A percentile compares a stretch with the other conserved stretches of the same genome.
phyloP scores from a whole-genome alignment of 2,113 vertebrate species.

The Leptobrachium leishanense region DNA sequence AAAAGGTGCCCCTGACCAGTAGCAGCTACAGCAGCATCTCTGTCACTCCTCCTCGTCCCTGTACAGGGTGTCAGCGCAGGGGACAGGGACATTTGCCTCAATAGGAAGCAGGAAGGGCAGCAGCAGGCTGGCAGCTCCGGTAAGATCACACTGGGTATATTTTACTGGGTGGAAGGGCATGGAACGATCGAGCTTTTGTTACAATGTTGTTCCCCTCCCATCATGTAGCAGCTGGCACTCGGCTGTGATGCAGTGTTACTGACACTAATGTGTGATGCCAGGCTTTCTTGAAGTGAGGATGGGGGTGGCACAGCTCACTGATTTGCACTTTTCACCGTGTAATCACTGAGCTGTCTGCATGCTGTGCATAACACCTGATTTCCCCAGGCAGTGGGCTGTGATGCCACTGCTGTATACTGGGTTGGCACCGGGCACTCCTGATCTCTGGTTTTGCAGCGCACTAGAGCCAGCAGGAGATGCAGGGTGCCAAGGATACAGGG shows the following conservation, averaged over 20 bases:
- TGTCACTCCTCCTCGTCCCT: conserved; percentile 19
- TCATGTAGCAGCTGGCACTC: conserved; percentile 2
- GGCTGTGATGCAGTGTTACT: neutral
- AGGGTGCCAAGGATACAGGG: too few species aligned
- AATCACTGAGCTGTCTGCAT: too few species aligned
- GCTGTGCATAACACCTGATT: too few species aligned
- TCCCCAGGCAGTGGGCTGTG: too few species aligned
- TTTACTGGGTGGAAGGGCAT: neutral
- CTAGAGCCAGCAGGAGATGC: too few species aligned
- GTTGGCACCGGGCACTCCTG: too few species aligned
- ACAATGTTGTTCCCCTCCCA: neutral
- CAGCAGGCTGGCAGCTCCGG: neutral
- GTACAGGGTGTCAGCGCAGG: conserved; percentile 8
- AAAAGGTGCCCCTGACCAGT: conserved; percentile 39
- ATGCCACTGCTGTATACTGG: too few species aligned
- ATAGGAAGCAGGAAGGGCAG: neutral
- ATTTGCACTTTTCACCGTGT: too few species aligned
- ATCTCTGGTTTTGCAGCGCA: too few species aligned
- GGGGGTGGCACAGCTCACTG: too few species aligned
- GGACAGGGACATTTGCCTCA: conserved; percentile 14
- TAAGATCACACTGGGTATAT: neutral
- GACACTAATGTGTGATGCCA: neutral
- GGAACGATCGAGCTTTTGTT: conserved; percentile 14
- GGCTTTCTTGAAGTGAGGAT: too few species aligned
- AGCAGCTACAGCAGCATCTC: neutral